These are phyloP conservation scores for Sinella curviseta DNA, from an alignment of 1,140 invertebrate species.

Conservation along the genomic window DNA sequence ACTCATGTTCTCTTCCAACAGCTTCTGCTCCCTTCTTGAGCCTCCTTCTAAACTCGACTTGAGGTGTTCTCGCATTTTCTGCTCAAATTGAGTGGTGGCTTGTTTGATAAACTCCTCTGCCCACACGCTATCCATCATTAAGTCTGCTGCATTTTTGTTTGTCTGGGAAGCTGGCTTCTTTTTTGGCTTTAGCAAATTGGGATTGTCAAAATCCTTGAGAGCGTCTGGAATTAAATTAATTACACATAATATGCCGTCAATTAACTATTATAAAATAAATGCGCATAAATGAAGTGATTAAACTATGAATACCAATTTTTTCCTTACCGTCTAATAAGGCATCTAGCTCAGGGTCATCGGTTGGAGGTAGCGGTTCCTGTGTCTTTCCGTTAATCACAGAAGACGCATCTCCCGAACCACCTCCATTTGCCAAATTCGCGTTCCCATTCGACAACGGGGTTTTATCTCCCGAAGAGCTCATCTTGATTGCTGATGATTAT, in stretches of 20 bases:
- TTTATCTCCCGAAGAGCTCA: too few relatives aligned
- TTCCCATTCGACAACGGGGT: too few relatives aligned
- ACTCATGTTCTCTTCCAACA: conserved; percentile 53
- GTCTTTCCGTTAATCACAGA: neutral
- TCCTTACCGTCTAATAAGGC: conserved; percentile 49
- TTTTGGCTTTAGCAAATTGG: conserved; percentile 31
- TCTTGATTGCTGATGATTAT: too few relatives aligned
- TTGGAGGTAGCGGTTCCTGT: neutral
- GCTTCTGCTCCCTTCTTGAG: neutral
- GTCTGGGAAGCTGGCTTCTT: neutral
- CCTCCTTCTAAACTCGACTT: conserved; percentile 30
- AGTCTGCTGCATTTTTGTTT: neutral
- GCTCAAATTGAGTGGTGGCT: conserved; percentile 64
- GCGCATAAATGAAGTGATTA: neutral
- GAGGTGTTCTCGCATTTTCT: conserved; percentile 62
- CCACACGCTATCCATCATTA: conserved; percentile 57
- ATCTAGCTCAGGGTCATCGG: conserved; percentile 49
- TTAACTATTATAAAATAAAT: conserved; percentile 15
- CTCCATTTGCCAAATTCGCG: too few relatives aligned
- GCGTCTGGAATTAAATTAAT: conserved; percentile 46
- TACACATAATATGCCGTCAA: too few relatives aligned
- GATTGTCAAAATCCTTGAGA: conserved; percentile 49
- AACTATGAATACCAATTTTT: neutral
- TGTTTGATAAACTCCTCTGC: conserved; percentile 65
- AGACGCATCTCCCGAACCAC: too few relatives aligned